Evolutionary conservation across 1,140 invertebrate species (phyloP), one percentile per base, ranked within the genome.

Genomic region (Pseudomyrmex pallidus): DNA sequence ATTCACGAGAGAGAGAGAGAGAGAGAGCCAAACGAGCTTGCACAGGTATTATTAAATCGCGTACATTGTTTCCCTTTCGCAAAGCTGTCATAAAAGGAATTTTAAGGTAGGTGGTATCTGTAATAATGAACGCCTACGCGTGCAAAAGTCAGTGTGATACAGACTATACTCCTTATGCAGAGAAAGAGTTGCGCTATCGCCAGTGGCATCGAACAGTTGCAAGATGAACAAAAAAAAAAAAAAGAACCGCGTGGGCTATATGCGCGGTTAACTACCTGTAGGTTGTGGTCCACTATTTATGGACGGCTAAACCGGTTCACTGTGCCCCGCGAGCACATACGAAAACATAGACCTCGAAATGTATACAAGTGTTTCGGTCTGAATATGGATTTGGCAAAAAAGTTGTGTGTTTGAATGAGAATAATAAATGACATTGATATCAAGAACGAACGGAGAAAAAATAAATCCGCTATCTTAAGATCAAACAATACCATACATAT

Each of bases 231-330:
- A n/a, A 68, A 52, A 73, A 25, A 25, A 25, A 25, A 25, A 22
- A 22, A 22, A 22, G 20, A 70, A 54, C 48, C 77, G 56, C 68
- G 87, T 74, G 76, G 74, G 83, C 48, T 80, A 80, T 82, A 80
- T 82, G 56, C 77, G 46, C 83, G 74, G 74, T 84, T 86, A 83
- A 84, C 87, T 89, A 86, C 78, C 84, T 86, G 87, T 83, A 82
- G 83, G 87, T 89, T 88, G 84, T 85, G 82, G 66, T 74, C 87
- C 70, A 84, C 87, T 59, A 77, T 73, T 82, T 82, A 82, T 59
- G 84, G 72, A 88, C 80, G 78, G 70, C 70, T 86, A 89, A 89
- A 89, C 87, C 87, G 87, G 87, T 89, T 77, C 84, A 77, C 25
- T 57, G 46, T 73, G 70, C 78, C n/a, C 15, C 48, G 20, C 59